A percentile compares a stretch with the other conserved stretches of the same genome.
These are phyloP conservation scores for Petrolisthes cinctipes DNA, from an alignment of 2,888 invertebrate genomes.

Conservation along the genomic window DNA sequence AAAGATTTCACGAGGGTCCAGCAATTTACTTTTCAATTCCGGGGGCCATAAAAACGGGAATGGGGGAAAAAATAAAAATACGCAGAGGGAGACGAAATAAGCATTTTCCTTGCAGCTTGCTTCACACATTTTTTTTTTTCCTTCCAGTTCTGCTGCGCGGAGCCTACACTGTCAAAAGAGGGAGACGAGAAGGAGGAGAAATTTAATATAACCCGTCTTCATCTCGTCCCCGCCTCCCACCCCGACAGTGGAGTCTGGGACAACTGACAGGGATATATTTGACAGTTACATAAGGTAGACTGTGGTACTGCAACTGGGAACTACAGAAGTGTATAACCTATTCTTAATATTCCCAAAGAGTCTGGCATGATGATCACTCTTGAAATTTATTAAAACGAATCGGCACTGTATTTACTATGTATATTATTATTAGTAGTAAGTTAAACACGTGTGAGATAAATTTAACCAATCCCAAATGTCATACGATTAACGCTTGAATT, in stretches of 20 bases:
- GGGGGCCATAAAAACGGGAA: background rate
- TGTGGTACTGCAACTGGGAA: no score
- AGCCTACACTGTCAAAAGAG: background rate
- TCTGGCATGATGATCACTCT: no score
- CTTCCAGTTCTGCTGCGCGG: no score
- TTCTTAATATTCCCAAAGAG: no score
- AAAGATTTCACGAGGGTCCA: background rate
- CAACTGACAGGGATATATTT: background rate
- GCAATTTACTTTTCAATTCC: constrained; percentile 8
- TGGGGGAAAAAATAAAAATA: background rate
- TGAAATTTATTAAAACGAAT: no score
- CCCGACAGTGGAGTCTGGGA: background rate
- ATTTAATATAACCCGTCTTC: constrained; percentile 1
- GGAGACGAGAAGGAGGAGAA: background rate
- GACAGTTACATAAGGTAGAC: no score
- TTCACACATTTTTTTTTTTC: background rate
- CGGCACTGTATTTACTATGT: no score
- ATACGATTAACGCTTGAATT: no score
- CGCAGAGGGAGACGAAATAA: constrained; percentile 5
- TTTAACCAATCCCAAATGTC: no score
- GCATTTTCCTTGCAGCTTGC: background rate
- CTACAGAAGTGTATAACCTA: no score
- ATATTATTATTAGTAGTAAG: no score
- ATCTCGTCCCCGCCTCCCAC: background rate
- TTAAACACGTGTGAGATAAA: no score